A percentile compares a stretch with the other conserved stretches of the same genome.
Conservation (phyloP, 1,140 invertebrate genomes). For the Hyphantria cunea region DNA sequence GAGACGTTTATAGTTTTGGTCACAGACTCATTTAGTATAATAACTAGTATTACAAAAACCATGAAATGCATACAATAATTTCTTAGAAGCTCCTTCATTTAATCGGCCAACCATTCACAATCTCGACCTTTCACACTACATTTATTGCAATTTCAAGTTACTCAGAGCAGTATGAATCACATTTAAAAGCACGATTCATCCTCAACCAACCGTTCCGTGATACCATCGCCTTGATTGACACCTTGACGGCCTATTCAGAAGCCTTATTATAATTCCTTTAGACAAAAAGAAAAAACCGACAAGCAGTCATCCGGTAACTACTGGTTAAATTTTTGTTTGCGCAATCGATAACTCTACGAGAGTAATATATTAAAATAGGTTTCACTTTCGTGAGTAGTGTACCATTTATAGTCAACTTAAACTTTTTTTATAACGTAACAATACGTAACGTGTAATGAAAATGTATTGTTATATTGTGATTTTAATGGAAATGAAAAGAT, state of each 20-base stretch:
- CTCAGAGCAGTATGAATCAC: constrained; percentile 7
- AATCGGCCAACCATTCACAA: background rate
- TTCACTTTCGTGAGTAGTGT: constrained; percentile 42
- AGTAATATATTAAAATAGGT: constrained; percentile 39
- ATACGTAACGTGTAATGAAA: background rate
- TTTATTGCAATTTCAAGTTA: background rate
- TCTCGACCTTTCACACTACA: background rate
- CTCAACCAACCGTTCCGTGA: background rate
- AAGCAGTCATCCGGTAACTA: constrained; percentile 1
- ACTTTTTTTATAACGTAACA: constrained; percentile 4
- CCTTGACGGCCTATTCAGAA: background rate
- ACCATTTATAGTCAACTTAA: constrained; percentile 1
- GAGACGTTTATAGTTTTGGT: no score
- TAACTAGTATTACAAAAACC: background rate
- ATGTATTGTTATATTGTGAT: background rate
- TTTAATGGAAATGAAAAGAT: no score
- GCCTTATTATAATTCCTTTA: constrained; percentile 1
- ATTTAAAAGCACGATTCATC: constrained; percentile 6
- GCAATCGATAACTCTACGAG: constrained; percentile 47
- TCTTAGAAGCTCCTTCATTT: no score
- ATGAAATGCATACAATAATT: no score
- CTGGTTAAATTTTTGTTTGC: constrained; percentile 18
- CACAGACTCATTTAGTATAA: no score
- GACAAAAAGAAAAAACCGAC: constrained; percentile 2
- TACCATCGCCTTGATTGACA: constrained; percentile 4